Evolutionary conservation across 2,888 invertebrate species (phyloP).

Genomic region (Callosobruchus maculatus): DNA sequence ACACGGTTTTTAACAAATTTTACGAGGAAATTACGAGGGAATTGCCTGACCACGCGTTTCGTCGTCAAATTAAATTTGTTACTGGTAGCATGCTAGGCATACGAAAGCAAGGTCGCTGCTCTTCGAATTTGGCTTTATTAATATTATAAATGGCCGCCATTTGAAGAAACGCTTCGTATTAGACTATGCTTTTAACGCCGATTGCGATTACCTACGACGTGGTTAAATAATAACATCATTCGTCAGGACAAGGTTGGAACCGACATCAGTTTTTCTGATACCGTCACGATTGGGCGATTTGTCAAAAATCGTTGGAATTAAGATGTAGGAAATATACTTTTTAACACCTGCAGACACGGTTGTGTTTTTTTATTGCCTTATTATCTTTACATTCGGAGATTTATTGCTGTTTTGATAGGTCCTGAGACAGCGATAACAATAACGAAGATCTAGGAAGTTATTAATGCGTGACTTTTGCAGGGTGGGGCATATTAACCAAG

Average conservation of each 20-base stretch:
- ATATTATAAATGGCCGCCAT: not conserved
- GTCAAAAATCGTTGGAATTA: not conserved
- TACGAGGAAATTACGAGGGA: not conserved
- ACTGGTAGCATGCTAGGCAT: not conserved
- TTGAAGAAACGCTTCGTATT: not conserved
- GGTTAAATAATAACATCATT: not conserved
- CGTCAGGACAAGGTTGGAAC: not conserved
- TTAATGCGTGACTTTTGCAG: too few relatives aligned
- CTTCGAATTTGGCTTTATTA: not conserved
- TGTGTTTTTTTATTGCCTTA: not conserved
- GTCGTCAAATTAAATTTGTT: not conserved
- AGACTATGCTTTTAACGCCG: not conserved
- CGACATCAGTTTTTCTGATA: not conserved
- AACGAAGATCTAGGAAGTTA: too few relatives aligned
- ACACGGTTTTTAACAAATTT: not conserved
- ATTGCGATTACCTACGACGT: not conserved
- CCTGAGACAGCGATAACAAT: not conserved
- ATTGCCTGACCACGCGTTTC: not conserved
- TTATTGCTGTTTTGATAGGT: not conserved
- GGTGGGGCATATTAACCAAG: too few relatives aligned
- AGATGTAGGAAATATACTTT: not conserved
- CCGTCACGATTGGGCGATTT: not conserved
- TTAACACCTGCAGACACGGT: not conserved
- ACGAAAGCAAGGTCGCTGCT: not conserved
- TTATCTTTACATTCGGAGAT: not conserved